Conservation (phyloP, 2,888 invertebrate species). For the Drosophila dives region DNA sequence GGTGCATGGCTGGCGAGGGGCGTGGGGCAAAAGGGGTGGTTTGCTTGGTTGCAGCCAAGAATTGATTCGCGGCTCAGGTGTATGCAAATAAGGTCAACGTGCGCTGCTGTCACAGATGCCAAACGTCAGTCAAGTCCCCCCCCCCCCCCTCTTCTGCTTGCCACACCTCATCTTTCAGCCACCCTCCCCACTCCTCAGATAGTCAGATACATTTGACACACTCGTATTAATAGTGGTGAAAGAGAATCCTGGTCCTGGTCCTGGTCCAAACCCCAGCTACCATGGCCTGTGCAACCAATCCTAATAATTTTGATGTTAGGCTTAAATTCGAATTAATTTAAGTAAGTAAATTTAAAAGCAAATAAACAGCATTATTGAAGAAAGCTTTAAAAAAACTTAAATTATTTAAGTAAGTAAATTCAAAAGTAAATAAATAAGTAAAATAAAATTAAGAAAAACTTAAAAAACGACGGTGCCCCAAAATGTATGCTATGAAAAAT, state of each 20-base stretch:
- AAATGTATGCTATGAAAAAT: background rate
- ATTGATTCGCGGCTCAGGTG: constrained; percentile 74
- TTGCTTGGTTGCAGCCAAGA: constrained; percentile 51
- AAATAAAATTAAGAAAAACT: background rate
- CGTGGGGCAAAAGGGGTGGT: background rate
- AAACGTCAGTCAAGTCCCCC: constrained; percentile 56
- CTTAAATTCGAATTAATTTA: background rate
- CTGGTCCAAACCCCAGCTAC: background rate
- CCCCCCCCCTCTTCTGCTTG: too few relatives aligned
- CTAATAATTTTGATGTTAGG: background rate
- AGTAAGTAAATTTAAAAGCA: background rate
- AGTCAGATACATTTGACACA: constrained; percentile 16
- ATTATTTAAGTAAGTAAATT: background rate
- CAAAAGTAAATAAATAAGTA: background rate
- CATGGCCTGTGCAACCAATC: background rate
- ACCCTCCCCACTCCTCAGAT: background rate
- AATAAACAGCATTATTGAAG: background rate
- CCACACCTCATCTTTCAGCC: background rate
- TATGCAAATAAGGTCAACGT: constrained; percentile 81
- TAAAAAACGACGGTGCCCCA: background rate
- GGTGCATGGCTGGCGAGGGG: background rate
- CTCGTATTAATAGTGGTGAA: constrained; percentile 47
- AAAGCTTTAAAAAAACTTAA: background rate
- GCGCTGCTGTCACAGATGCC: constrained; percentile 59
- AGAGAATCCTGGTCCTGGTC: constrained; percentile 5